Evolutionary conservation across 2,797 vertebrate species (phyloP).

Genomic region (Pantherophis alleghaniensis): DNA sequence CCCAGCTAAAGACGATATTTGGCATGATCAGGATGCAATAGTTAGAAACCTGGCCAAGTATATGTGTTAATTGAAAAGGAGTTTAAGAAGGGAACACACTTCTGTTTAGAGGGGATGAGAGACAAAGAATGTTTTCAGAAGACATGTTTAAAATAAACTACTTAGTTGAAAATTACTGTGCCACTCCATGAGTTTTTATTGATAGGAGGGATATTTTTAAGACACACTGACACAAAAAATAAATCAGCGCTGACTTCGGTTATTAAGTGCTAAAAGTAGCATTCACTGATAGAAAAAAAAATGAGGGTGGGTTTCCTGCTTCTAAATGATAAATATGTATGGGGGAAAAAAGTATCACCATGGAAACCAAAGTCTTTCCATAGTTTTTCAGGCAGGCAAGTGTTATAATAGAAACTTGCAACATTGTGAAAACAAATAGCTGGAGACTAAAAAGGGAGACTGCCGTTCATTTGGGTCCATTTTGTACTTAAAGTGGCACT

Average conservation of each 20-base stretch:
- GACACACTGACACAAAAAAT: constrained; percentile 65
- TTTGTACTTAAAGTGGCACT: constrained; percentile 54
- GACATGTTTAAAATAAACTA: constrained; percentile 61
- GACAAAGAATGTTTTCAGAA: constrained; percentile 57
- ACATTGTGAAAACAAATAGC: constrained; percentile 62
- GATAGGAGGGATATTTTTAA: constrained; percentile 63
- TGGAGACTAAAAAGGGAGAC: constrained; percentile 33
- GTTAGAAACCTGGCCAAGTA: constrained; percentile 57
- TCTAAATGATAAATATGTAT: constrained; percentile 70
- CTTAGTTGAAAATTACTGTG: constrained; percentile 55
- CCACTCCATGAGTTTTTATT: constrained; percentile 41
- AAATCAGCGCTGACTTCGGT: constrained; percentile 71
- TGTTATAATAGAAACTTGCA: constrained; percentile 58
- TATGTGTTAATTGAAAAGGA: constrained; percentile 44
- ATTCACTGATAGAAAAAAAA: constrained; percentile 56
- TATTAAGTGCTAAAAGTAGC: constrained; percentile 68
- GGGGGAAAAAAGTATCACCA: constrained; percentile 65
- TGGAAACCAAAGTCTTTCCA: constrained; percentile 65
- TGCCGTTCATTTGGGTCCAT: constrained; percentile 24
- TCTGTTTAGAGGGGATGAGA: constrained; percentile 31
- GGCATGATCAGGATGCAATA: neutral
- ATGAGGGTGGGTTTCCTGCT: constrained; percentile 52
- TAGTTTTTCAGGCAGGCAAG: constrained; percentile 61
- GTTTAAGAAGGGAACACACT: constrained; percentile 43
- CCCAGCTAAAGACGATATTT: neutral